A percentile compares a stretch with the other conserved stretches of the same genome.
phyloP scores from a whole-genome alignment of 2,888 invertebrate species.

The Pegoplata infirma region DNA sequence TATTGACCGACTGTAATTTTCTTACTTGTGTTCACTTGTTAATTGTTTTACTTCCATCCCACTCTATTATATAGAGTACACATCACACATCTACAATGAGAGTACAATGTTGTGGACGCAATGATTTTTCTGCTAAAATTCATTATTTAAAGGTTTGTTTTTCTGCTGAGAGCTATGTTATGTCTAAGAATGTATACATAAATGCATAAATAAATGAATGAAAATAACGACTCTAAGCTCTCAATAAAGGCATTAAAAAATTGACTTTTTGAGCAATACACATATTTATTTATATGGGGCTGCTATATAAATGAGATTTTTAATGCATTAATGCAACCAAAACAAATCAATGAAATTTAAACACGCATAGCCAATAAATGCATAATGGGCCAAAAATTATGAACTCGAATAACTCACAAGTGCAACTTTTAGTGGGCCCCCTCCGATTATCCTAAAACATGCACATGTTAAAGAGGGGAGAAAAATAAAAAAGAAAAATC shows the following conservation, averaged over 20 bases:
- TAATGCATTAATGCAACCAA: slow-evolving; percentile 37
- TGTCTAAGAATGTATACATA: slow-evolving; percentile 45
- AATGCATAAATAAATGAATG: slow-evolving; percentile 18
- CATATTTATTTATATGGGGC: slow-evolving; percentile 6
- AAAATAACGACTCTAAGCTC: slow-evolving; percentile 36
- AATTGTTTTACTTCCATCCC: no score
- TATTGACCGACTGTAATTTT: no score
- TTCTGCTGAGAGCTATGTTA: slow-evolving; percentile 29
- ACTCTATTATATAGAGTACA: no score
- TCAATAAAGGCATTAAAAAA: slow-evolving; percentile 53
- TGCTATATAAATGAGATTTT: slow-evolving; percentile 24
- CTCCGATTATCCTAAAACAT: no score
- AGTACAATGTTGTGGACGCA: neutral
- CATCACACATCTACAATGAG: neutral
- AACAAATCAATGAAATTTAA: slow-evolving; percentile 34
- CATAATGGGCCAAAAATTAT: slow-evolving; percentile 1
- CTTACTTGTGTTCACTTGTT: no score
- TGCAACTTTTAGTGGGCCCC: no score
- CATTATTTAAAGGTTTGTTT: slow-evolving; percentile 18
- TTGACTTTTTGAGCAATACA: slow-evolving; percentile 37
- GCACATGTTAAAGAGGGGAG: no score
- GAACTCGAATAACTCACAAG: no score
- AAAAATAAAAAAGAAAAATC: no score
- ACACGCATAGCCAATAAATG: slow-evolving; percentile 27
- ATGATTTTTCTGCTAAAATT: neutral